A percentile compares a stretch with the other conserved stretches of the same genome.
Evolutionary conservation across 2,113 vertebrate species (phyloP).

Genomic region (Eonycteris spelaea): DNA sequence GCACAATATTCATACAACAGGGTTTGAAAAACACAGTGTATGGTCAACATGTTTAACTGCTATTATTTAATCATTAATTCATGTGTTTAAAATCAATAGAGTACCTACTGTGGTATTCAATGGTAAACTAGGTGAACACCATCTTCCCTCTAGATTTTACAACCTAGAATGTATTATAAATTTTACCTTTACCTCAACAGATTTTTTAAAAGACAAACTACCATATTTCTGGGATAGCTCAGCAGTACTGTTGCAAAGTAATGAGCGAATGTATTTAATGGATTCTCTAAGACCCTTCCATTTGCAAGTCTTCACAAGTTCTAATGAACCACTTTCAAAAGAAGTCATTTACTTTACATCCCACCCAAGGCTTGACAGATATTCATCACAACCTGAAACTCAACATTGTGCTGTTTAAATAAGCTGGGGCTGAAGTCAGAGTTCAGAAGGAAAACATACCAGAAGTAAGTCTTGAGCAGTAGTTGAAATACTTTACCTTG

Average conservation of each 20-base stretch:
- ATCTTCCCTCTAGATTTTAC: not conserved
- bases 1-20: not conserved
- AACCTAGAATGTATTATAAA: not conserved
- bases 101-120: not conserved
- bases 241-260: not conserved
- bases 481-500: not conserved
- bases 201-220: not conserved
- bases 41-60: not conserved
- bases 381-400: not conserved
- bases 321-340: slow-evolving; percentile 5
- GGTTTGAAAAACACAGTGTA: not conserved
- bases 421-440: not conserved
- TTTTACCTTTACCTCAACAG: not conserved
- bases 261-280: not conserved
- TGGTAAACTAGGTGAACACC: not conserved
- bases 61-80: not conserved
- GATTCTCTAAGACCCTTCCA: not conserved
- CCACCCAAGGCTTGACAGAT: not conserved
- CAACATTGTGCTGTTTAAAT: not conserved
- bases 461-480: not conserved
- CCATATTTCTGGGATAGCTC: not conserved
- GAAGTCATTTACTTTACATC: not conserved
- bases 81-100: not conserved
- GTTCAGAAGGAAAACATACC: not conserved
- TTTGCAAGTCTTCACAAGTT: not conserved